Percentiles rank a stretch among this genome's conserved stretches.
Evolutionary conservation across 2,797 vertebrate species (phyloP).

Genomic region (Mycteria americana): DNA sequence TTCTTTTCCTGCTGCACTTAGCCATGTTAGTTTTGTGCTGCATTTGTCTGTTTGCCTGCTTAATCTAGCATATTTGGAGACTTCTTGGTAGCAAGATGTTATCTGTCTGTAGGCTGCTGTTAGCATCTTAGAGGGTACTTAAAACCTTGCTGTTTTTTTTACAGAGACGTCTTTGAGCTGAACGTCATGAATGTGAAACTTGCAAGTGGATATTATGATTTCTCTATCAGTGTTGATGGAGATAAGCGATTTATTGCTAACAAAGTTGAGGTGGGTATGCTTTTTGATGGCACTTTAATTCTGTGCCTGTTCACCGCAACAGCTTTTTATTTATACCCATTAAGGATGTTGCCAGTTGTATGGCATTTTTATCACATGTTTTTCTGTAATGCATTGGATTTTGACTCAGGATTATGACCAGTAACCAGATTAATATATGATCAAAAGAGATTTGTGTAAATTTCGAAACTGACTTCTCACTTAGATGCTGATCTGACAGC

Average conservation of each 20-base stretch:
- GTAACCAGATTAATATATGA: neutral
- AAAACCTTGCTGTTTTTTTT: neutral
- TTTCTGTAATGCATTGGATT: neutral
- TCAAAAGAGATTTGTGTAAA: neutral
- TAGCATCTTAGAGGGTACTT: neutral
- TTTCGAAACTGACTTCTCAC: neutral
- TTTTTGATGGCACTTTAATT: neutral
- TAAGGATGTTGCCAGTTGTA: neutral
- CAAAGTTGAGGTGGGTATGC: conserved; percentile 86
- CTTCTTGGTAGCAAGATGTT: neutral
- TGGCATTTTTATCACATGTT: neutral
- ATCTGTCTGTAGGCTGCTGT: neutral
- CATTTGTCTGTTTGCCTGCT: neutral
- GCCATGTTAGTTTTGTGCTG: neutral
- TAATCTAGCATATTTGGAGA: neutral
- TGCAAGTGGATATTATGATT: conserved; percentile 95
- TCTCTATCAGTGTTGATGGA: conserved; percentile 86
- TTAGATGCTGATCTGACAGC: neutral
- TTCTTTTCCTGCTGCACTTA: neutral
- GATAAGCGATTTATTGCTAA: conserved; percentile 90
- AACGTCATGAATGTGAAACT: conserved; percentile 92
- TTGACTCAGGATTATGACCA: neutral
- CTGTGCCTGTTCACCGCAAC: neutral
- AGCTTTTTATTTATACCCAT: neutral
- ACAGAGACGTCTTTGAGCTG: conserved; percentile 89